Percentiles rank a stretch among this genome's conserved stretches.
phyloP scores from a whole-genome alignment of 2,888 invertebrate species.

The Gisinianus flammeolus region DNA sequence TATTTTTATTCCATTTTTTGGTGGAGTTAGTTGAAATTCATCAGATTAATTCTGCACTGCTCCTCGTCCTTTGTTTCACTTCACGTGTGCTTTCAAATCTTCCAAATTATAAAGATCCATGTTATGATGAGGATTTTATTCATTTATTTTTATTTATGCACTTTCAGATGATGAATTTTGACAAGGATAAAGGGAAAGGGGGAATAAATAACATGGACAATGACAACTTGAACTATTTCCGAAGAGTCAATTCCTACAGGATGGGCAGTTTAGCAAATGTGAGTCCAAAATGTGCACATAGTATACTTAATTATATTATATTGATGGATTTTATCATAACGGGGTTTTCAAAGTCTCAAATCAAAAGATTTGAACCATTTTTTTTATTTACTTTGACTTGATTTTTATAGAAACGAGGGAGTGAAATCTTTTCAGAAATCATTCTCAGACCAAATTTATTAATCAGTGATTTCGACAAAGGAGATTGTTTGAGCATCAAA shows the following conservation, averaged over 20 bases:
- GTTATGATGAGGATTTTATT: too few species aligned
- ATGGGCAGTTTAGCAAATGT: not conserved
- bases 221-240: conserved; percentile 39
- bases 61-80: too few species aligned
- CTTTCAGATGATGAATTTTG: conserved; percentile 43
- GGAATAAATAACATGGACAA: not conserved
- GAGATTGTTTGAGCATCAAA: conserved; percentile 18
- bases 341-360: not conserved
- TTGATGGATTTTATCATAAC: too few species aligned
- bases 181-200: conserved; percentile 7
- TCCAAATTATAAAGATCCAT: too few species aligned
- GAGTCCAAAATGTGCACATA: too few species aligned
- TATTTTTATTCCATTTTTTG: not conserved
- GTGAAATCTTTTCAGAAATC: conserved; percentile 45
- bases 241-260: conserved; percentile 29
- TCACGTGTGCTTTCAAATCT: too few species aligned
- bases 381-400: not conserved
- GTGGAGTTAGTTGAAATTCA: too few species aligned
- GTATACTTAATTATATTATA: not conserved
- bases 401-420: conserved; percentile 14
- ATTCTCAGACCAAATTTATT: conserved; percentile 40
- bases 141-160: too few species aligned
- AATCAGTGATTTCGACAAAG: conserved; percentile 36
- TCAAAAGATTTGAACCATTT: not conserved
- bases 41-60: too few species aligned